These are phyloP conservation scores for Chaunax sp. DNA, from an alignment of 2,797 vertebrate genomes.

Conservation along the genomic window DNA sequence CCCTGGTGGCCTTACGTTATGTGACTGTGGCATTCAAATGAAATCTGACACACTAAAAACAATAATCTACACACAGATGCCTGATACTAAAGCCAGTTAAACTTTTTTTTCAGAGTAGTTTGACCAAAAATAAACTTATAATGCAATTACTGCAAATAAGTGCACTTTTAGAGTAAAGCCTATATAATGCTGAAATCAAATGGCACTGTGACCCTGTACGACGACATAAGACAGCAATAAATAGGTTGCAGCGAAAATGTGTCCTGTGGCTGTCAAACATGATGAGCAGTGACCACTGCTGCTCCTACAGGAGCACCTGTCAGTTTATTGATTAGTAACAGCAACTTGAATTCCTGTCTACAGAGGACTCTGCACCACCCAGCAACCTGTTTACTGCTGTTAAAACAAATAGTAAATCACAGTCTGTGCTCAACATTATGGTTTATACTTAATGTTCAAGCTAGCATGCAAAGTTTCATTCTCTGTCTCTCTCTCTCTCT, in stretches of 20 bases:
- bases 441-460: neutral
- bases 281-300: constrained; percentile 43
- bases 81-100: constrained; percentile 1
- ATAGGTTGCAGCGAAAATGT: constrained; percentile 26
- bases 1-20: too few relatives aligned
- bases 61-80: neutral
- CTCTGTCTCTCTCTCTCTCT: too few relatives aligned
- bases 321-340: constrained; percentile 67
- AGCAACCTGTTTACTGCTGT: constrained; percentile 53
- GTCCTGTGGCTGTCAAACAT: constrained; percentile 21
- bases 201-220: neutral
- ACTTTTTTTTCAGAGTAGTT: neutral
- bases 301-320: constrained; percentile 39
- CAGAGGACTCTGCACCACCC: constrained; percentile 20
- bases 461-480: constrained; percentile 3
- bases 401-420: constrained; percentile 74
- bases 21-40: neutral
- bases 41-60: neutral
- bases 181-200: neutral
- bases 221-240: constrained; percentile 11
- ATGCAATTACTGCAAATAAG: neutral
- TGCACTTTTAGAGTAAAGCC: neutral
- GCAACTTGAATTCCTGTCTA: constrained; percentile 53
- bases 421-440: neutral
- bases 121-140: constrained; percentile 15